A percentile compares a stretch with the other conserved stretches of the same genome.
These are phyloP conservation scores for Vulpes vulpes DNA, from an alignment of 2,113 vertebrate genomes.

Conservation along the genomic window DNA sequence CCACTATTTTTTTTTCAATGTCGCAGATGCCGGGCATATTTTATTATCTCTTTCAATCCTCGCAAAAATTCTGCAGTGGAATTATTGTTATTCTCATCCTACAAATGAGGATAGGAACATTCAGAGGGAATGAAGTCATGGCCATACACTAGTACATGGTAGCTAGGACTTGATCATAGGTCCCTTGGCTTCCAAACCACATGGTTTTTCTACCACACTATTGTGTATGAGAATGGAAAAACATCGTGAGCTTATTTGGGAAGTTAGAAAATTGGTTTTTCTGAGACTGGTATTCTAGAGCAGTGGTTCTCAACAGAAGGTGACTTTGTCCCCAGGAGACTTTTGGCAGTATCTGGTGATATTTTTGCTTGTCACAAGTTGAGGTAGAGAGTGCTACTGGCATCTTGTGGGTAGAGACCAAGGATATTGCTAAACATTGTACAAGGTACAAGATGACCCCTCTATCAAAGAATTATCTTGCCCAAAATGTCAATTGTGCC, in stretches of 20 bases:
- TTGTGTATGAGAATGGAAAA: not conserved
- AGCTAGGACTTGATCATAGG: not conserved
- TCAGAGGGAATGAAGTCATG: not conserved
- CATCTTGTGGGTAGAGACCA: not conserved
- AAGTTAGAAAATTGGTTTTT: not conserved
- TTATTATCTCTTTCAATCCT: not conserved
- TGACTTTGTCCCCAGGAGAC: not conserved
- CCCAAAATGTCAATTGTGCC: not conserved
- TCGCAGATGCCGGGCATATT: not conserved
- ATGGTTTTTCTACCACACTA: not conserved
- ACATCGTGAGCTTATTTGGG: not conserved
- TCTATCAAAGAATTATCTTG: not conserved
- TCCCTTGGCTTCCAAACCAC: not conserved
- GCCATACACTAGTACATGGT: fast-evolving
- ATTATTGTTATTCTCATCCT: not conserved
- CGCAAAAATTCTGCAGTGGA: not conserved
- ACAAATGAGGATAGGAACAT: not conserved
- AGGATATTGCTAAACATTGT: not conserved
- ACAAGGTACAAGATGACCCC: not conserved
- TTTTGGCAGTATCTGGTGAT: not conserved
- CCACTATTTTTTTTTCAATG: not conserved
- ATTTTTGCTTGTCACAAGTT: not conserved
- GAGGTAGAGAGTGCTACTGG: not conserved
- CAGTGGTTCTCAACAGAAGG: not conserved
- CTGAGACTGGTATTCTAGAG: conserved; percentile 15